Evolutionary conservation across 2,888 invertebrate genomes (phyloP).

Genomic region (Halocaridina rubra): DNA sequence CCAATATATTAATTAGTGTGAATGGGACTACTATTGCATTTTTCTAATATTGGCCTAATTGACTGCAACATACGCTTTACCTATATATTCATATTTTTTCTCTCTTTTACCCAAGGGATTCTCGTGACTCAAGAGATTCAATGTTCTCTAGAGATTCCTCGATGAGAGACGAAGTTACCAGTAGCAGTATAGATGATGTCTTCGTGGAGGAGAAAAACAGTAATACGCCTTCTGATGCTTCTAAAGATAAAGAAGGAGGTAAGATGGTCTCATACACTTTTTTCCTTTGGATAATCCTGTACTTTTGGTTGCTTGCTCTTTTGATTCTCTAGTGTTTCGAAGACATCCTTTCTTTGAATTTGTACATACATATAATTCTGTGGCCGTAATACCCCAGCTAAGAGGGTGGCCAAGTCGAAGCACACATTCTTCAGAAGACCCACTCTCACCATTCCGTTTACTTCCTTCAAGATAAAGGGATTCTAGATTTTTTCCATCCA

Average conservation of each 20-base stretch:
- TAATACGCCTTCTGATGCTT: background rate
- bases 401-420: too few relatives aligned
- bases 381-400: too few relatives aligned
- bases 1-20: too few relatives aligned
- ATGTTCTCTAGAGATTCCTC: conserved; percentile 43
- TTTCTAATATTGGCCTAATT: too few relatives aligned
- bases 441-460: background rate
- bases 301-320: background rate
- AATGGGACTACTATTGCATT: too few relatives aligned
- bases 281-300: background rate
- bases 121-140: conserved; percentile 49
- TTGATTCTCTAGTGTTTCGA: too few relatives aligned
- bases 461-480: too few relatives aligned
- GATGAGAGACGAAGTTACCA: conserved; percentile 38
- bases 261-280: background rate
- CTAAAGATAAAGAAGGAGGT: background rate
- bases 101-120: background rate
- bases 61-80: too few relatives aligned
- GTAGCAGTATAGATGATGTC: conserved; percentile 49
- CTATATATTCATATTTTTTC: too few relatives aligned
- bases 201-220: conserved; percentile 15
- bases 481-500: too few relatives aligned
- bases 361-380: too few relatives aligned
- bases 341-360: too few relatives aligned
- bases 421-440: background rate